phyloP scores from a whole-genome alignment of 2,113 vertebrate genomes.

The Solea senegalensis region DNA sequence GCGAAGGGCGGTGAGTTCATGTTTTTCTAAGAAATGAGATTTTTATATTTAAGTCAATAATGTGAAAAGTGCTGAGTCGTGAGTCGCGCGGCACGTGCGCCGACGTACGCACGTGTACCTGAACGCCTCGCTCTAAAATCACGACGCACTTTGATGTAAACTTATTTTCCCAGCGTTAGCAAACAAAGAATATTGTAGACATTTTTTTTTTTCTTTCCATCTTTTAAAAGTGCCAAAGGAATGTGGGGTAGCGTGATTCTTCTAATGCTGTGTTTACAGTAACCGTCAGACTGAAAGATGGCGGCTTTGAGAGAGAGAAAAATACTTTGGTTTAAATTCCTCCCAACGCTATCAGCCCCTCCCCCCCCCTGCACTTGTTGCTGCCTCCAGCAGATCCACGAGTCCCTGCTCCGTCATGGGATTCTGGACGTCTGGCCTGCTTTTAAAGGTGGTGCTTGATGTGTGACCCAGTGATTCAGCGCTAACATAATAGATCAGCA shows the following conservation, averaged over 20 bases:
- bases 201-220: constrained; percentile 51
- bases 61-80: no score
- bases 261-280: constrained; percentile 84
- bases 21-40: neutral
- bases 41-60: no score
- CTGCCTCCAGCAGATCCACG: constrained; percentile 52
- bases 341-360: constrained; percentile 75
- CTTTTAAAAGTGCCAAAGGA: constrained; percentile 72
- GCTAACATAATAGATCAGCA: constrained; percentile 62
- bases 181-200: constrained; percentile 62
- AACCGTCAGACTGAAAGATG: constrained; percentile 86
- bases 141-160: constrained; percentile 51
- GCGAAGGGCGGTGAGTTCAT: constrained; percentile 4
- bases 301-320: constrained; percentile 78
- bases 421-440: constrained; percentile 69
- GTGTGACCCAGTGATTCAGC: constrained; percentile 59
- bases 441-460: constrained; percentile 71
- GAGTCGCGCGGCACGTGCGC: no score
- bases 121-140: constrained; percentile 11
- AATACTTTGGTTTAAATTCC: constrained; percentile 85
- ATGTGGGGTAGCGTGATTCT: constrained; percentile 78
- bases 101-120: no score
- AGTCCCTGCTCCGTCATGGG: constrained; percentile 55
- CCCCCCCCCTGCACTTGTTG: constrained; percentile 36
- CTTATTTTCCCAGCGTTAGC: constrained; percentile 30